A percentile compares a stretch with the other conserved stretches of the same genome.
phyloP scores from a whole-genome alignment of 2,888 invertebrate species.

The Aricia artaxerxes region DNA sequence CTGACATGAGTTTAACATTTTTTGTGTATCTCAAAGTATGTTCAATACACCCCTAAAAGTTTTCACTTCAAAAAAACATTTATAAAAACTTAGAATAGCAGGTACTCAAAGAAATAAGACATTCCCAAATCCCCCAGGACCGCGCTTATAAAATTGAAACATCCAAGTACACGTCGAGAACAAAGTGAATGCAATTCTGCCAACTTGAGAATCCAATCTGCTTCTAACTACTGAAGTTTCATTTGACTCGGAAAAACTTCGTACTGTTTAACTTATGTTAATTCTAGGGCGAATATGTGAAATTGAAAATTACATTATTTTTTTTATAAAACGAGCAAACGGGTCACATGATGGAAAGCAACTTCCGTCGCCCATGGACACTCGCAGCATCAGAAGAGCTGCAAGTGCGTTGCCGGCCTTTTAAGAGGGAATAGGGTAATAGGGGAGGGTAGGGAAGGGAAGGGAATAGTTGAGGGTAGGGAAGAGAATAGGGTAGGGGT shows the following conservation, averaged over 20 bases:
- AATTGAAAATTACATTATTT: not conserved
- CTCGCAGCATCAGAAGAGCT: no score
- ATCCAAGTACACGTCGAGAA: slow-evolving; percentile 1
- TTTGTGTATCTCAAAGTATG: no score
- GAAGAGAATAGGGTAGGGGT: no score
- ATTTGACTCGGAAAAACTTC: slow-evolving; percentile 27
- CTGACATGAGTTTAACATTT: no score
- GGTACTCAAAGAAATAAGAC: not conserved
- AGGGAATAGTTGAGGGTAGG: no score
- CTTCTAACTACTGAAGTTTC: slow-evolving; percentile 27
- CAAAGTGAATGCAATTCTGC: slow-evolving; percentile 28
- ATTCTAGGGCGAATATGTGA: not conserved
- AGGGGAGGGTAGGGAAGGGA: no score
- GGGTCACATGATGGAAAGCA: no score
- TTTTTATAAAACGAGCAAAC: no score
- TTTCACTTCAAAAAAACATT: not conserved
- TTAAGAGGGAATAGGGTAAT: no score
- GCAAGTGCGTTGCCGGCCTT: no score
- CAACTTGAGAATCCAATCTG: slow-evolving; percentile 31
- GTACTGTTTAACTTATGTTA: not conserved
- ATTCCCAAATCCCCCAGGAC: not conserved
- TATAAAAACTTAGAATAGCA: not conserved
- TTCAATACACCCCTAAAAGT: not conserved
- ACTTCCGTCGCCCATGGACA: no score
- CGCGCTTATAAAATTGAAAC: slow-evolving; percentile 13